Conservation (phyloP, 2,888 invertebrate genomes). For the Seira sanloemensis region DNA sequence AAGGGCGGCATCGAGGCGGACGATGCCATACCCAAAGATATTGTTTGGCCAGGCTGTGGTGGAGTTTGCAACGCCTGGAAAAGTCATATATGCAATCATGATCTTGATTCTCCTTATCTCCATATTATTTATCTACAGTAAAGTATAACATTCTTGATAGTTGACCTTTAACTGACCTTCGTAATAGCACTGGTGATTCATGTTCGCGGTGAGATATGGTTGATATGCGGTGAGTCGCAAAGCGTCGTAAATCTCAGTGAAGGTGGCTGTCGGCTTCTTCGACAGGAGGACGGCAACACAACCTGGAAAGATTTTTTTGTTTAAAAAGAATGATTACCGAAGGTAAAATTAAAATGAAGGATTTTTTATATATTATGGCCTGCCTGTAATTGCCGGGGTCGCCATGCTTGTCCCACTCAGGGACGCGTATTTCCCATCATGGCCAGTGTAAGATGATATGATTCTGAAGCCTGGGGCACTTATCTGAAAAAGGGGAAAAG, state of each 20-base stretch:
- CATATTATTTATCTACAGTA: too few relatives aligned
- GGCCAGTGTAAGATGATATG: not conserved
- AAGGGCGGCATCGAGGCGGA: not conserved
- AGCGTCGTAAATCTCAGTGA: not conserved
- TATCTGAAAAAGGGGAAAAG: too few relatives aligned
- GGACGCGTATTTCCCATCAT: not conserved
- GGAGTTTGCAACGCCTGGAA: not conserved
- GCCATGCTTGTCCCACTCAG: not conserved
- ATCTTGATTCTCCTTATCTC: too few relatives aligned
- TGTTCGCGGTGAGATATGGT: not conserved
- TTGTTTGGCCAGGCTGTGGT: not conserved
- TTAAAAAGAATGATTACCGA: too few relatives aligned
- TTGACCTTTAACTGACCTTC: not conserved
- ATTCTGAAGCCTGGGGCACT: not conserved
- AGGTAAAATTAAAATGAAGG: not conserved
- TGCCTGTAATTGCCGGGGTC: too few relatives aligned
- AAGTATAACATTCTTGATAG: not conserved
- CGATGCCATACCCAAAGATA: not conserved
- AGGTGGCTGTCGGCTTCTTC: not conserved
- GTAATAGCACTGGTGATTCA: not conserved
- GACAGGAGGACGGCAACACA: not conserved
- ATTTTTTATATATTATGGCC: too few relatives aligned
- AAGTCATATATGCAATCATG: not conserved
- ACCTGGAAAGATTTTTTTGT: too few relatives aligned
- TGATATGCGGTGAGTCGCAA: not conserved